Conservation (phyloP, 2,113 vertebrate species). For the Periophthalmodon schlosseri region DNA sequence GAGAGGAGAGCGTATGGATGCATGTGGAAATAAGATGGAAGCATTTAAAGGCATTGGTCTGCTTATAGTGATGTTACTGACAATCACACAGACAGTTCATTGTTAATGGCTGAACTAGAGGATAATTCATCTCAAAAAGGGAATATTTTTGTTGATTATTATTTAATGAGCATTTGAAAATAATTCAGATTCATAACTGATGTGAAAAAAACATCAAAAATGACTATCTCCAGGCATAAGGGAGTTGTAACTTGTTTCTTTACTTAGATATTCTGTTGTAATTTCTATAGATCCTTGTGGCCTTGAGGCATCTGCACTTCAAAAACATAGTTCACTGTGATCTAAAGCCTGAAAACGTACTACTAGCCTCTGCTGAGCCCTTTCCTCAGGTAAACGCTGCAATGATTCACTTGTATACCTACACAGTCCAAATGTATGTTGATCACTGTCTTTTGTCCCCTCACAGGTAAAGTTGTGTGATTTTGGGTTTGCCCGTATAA, state of each 20-base stretch:
- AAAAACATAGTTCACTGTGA: slow-evolving; percentile 99
- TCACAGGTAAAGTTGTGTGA: slow-evolving; percentile 95
- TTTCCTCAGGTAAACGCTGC: slow-evolving; percentile 88
- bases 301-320: slow-evolving; percentile 96
- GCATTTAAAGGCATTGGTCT: slow-evolving; percentile 42
- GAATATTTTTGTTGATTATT: neutral
- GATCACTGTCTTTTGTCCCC: slow-evolving; percentile 6
- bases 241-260: neutral
- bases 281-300: slow-evolving; percentile 90
- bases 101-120: neutral
- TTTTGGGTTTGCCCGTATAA: slow-evolving; percentile 97
- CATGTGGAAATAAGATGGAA: slow-evolving; percentile 52
- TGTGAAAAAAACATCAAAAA: no score
- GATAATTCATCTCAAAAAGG: neutral
- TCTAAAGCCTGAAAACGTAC: slow-evolving; percentile 96
- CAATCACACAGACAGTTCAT: neutral
- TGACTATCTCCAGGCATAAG: neutral
- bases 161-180: neutral
- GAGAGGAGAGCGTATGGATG: slow-evolving; percentile 47
- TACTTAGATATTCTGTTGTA: neutral
- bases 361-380: slow-evolving; percentile 95
- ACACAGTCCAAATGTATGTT: neutral
- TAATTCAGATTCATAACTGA: neutral
- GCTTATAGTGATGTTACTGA: slow-evolving; percentile 28
- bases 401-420: neutral